Evolutionary conservation across 35 echinoderm and acorn worm genomes (phyloP), one percentile per base, ranked within the genome.

Genomic region (Amphiura filiformis): DNA sequence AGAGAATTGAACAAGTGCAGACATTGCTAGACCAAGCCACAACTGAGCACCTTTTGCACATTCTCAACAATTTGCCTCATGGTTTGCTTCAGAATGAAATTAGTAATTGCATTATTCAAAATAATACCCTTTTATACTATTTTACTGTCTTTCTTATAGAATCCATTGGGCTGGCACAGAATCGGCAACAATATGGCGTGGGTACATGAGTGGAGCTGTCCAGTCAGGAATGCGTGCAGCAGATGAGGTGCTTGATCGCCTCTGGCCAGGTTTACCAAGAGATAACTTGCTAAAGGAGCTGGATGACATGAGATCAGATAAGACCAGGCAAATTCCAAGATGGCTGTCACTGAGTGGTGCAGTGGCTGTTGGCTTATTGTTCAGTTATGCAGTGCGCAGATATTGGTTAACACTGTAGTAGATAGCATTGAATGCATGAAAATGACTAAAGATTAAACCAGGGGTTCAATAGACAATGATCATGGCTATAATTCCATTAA

Each of bases 141-240:
- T n/a, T n/a, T n/a, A n/a, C 11, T 23, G 15, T n/a, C 41, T 82
- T 88, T 33, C 22, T 83, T 76, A 32, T 20, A 98, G 96, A 37
- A 81, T 98, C 5, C 90, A 98, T 77, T 98, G 96, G 96, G 96
- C 96, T 12, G 96, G 96, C 28, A 98, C 96, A 13, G 96, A 98
- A 86, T 94, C 93, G 13, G 92, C 92, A 0, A 98, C 92, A 4
- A 78, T 90, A 0, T 92, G 93, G 82, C 76, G 36, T 70, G 96
- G 92, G n/a, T 94, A 92, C 81, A 32, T 98, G 57, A 98, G 89
- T 78, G 96, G 96, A 15, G 96, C 96, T 0, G 93, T 98, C 22
- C 96, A 98, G 84, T 86, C 96, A 7, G 96, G 96, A 0, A 38
- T 94, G 41, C 85, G 93, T 33, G 96, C 96, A 41, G 92, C 92